These are phyloP conservation scores for Halichoeres trimaculatus DNA, from an alignment of 2,113 vertebrate species.

Conservation along the genomic window DNA sequence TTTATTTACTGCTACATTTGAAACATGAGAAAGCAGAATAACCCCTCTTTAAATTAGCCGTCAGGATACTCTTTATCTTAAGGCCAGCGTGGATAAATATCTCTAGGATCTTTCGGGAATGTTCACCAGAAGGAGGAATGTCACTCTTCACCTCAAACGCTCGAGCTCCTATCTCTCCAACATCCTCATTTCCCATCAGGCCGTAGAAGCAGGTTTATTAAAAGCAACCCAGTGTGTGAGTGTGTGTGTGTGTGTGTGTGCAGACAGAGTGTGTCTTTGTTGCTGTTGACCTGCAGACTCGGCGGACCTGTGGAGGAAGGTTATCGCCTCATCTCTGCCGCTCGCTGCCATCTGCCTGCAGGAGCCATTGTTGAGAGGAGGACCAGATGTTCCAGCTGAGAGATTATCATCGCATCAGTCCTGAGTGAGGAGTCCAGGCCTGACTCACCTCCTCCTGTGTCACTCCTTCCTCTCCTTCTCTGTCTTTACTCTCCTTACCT, in stretches of 20 bases:
- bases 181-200: constrained; percentile 31
- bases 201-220: constrained; percentile 57
- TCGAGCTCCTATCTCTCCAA: constrained; percentile 27
- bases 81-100: too few species aligned
- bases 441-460: not conserved
- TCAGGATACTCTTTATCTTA: too few species aligned
- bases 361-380: constrained; percentile 48
- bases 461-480: not conserved
- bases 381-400: constrained; percentile 72
- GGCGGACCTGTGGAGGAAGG: constrained; percentile 1
- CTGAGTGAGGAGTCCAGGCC: constrained; percentile 28
- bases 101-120: constrained; percentile 47
- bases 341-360: constrained; percentile 36
- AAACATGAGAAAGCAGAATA: too few species aligned
- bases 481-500: not conserved
- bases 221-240: constrained; percentile 27
- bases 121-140: not conserved
- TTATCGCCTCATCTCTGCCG: constrained; percentile 59
- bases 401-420: constrained; percentile 68
- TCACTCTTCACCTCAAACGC: constrained; percentile 56
- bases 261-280: constrained; percentile 70
- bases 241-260: not conserved
- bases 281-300: constrained; percentile 27
- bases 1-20: too few species aligned
- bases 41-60: too few species aligned